Base-by-base conservation (phyloP, 2,888 invertebrate species). In the Hirtodrosophila cameraria region DNA sequence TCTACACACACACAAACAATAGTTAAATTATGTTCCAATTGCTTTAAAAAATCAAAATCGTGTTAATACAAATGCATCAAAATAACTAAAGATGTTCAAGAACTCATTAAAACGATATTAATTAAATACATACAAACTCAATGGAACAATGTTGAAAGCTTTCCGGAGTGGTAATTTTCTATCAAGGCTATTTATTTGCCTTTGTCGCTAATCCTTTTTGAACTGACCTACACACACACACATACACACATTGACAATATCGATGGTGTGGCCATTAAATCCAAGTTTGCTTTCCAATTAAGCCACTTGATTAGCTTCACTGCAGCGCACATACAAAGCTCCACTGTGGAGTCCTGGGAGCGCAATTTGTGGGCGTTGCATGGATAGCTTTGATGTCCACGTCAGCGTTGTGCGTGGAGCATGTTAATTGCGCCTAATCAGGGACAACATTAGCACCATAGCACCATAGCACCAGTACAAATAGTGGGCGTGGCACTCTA, bases 211-310 rank as follows among this genome's bases (percentile, higher is more conserved):
- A 71, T 64, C 57, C 64, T 41, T 68, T 57, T 41, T 36, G 36
- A 46, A 60, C 27, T 18, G 42, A 42, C 20, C 9, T 16, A 36
- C 27, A 36, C 43, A 43, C 31, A 42, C 41, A 60, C 45, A 30
- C 15, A 12, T 4, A 36, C 48, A 27, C 41, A 50, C 66, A 65
- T 61, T 80, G 63, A 38, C 57, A 23, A 13, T 58, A 55, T 63
- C 70, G 74, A 81, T 84, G 81, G 58, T 53, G 73, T 57, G 71
- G 57, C 67, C 81, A 74, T 86, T 86, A 77, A 86, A 77, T 81
- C 65, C 65, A 71, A 84, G 85, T 81, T 81, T 81, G 80, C 67
- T 84, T 84, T 86, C 78, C 87, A 81, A 81, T 86, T 86, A 86
- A 81, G 60, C 85, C 82, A 84, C 70, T 81, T 81, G 87, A 86